A percentile compares a stretch with the other conserved stretches of the same genome.
phyloP scores from a whole-genome alignment of 2,888 invertebrate genomes.

The Tineola bisselliella region DNA sequence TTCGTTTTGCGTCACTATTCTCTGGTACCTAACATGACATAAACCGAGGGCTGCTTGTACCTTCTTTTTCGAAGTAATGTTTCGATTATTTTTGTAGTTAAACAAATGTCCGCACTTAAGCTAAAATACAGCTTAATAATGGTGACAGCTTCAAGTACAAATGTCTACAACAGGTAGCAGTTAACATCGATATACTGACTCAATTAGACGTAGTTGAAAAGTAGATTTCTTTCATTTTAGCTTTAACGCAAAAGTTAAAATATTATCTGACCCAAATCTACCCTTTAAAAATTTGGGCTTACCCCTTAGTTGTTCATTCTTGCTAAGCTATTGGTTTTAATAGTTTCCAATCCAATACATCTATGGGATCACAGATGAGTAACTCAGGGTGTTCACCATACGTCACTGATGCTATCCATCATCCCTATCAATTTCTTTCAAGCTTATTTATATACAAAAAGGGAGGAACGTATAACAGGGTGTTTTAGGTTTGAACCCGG shows the following conservation, averaged over 20 bases:
- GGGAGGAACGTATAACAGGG: conserved; percentile 23
- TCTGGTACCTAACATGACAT: no score
- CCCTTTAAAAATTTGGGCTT: neutral
- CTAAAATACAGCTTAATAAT: no score
- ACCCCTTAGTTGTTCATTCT: conserved; percentile 1
- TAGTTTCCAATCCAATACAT: conserved; percentile 13
- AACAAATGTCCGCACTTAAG: no score
- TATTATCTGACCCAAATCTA: neutral
- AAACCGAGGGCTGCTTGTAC: no score
- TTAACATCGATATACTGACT: no score
- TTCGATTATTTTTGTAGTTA: no score
- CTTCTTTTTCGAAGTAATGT: no score
- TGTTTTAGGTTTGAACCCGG: neutral
- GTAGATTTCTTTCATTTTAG: no score
- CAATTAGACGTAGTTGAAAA: no score
- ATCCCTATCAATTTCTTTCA: conserved; percentile 47
- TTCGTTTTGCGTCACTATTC: no score
- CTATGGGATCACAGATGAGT: conserved; percentile 8
- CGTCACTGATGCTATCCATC: conserved; percentile 37
- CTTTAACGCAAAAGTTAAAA: neutral
- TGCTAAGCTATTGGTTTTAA: conserved; percentile 13
- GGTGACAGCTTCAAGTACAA: no score
- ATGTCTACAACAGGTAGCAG: no score
- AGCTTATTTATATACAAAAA: conserved; percentile 38
- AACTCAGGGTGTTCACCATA: conserved; percentile 17